A percentile compares a stretch with the other conserved stretches of the same genome.
phyloP scores from a whole-genome alignment of 2,113 vertebrate genomes.

The Meles meles region DNA sequence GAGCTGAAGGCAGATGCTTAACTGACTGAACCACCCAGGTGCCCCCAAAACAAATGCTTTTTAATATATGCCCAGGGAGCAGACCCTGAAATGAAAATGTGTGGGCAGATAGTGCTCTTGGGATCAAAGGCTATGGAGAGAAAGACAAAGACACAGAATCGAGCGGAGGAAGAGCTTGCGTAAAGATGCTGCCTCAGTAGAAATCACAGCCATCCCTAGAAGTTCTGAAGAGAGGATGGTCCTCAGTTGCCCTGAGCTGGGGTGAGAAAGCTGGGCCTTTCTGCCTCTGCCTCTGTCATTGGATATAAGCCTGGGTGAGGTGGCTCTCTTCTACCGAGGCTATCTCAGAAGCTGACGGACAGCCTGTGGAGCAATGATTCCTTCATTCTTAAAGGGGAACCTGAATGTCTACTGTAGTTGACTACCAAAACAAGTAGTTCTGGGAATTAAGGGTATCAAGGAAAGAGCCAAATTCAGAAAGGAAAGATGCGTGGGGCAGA shows the following conservation, averaged over 20 bases:
- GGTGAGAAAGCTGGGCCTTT: background rate
- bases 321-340: background rate
- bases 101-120: background rate
- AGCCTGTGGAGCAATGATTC: background rate
- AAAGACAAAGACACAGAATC: background rate
- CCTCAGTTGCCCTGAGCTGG: background rate
- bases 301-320: background rate
- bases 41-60: background rate
- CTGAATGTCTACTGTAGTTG: background rate
- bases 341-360: background rate
- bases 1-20: too few relatives aligned
- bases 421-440: background rate
- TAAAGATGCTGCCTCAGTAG: background rate
- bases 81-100: background rate
- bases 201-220: background rate
- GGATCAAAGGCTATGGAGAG: background rate
- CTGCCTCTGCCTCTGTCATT: background rate
- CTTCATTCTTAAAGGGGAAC: background rate
- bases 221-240: background rate
- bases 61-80: background rate
- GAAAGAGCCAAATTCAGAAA: background rate
- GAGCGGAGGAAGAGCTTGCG: background rate
- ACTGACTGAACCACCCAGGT: too few relatives aligned
- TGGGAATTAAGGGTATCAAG: background rate
- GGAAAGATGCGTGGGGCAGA: background rate